A percentile compares a stretch with the other conserved stretches of the same genome.
Conservation (phyloP, 2,888 invertebrate species). For the Drosophila koepferae region DNA sequence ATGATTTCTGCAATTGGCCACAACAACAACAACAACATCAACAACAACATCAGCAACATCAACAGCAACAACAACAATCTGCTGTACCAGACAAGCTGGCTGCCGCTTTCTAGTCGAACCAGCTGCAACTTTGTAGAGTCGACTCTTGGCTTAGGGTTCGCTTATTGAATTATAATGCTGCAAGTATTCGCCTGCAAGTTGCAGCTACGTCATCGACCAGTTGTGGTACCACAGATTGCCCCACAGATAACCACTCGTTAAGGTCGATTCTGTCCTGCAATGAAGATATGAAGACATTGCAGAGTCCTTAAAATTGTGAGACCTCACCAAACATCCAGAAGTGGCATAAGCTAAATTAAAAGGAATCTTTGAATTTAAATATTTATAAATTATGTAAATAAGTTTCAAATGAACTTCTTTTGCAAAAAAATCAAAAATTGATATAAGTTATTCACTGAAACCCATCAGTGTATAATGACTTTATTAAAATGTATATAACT, state of each 20-base stretch:
- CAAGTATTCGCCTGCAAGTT: conserved; percentile 50
- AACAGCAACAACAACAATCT: conserved; percentile 17
- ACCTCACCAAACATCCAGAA: neutral
- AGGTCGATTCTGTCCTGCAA: conserved; percentile 12
- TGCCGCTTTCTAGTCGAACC: conserved; percentile 60
- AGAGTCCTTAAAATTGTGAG: conserved; percentile 21
- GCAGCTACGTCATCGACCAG: conserved; percentile 68
- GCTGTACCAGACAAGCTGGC: conserved; percentile 69
- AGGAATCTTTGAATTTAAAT: neutral
- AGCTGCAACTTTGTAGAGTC: conserved; percentile 47
- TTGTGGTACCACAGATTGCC: conserved; percentile 44
- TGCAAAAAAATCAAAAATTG: no score
- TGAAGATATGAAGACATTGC: conserved; percentile 60
- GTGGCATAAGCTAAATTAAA: neutral
- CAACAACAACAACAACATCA: conserved; percentile 58
- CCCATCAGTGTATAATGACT: no score
- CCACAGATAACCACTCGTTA: conserved; percentile 39
- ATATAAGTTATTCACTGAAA: no score
- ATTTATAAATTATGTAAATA: neutral
- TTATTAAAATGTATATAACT: no score
- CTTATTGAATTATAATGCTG: conserved; percentile 79
- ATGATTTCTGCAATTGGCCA: conserved; percentile 78
- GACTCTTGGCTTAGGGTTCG: conserved; percentile 26
- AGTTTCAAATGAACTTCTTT: no score
- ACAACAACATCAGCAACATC: conserved; percentile 2